Conservation (phyloP, 2,113 vertebrate genomes). For the Heterotilapia buettikoferi region DNA sequence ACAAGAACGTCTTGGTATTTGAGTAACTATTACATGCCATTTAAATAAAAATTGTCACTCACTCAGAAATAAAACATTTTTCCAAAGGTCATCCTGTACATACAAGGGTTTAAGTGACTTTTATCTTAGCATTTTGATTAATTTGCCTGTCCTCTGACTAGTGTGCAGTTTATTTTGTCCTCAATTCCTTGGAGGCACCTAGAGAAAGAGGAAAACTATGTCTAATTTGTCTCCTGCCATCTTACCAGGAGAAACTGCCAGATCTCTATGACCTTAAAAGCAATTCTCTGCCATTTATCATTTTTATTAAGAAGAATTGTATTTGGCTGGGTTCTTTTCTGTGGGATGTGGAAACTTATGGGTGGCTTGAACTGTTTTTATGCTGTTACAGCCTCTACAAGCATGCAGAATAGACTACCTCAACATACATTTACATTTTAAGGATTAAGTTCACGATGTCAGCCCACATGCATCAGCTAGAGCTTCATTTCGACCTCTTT, state of each 20-base stretch:
- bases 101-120: conserved; percentile 37
- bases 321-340: background rate
- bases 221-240: conserved; percentile 56
- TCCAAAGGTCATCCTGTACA: conserved; percentile 37
- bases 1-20: conserved; percentile 7
- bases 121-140: conserved; percentile 44
- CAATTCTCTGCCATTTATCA: conserved; percentile 43
- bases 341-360: conserved; percentile 5
- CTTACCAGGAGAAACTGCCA: conserved; percentile 19
- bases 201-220: conserved; percentile 14
- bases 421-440: background rate
- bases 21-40: conserved; percentile 6
- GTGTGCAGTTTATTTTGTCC: conserved; percentile 1
- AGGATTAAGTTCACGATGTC: background rate
- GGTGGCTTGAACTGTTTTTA: background rate
- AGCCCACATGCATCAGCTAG: background rate
- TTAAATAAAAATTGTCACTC: conserved; percentile 1
- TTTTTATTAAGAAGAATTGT: conserved; percentile 40
- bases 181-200: conserved; percentile 8
- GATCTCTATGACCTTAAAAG: conserved; percentile 59
- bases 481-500: background rate
- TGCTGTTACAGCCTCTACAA: background rate
- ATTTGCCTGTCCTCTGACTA: background rate
- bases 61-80: conserved; percentile 6
- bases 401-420: background rate